Percentiles rank a stretch among this genome's conserved stretches.
Conservation (phyloP, 2,797 vertebrate genomes). For the Avahi laniger region DNA sequence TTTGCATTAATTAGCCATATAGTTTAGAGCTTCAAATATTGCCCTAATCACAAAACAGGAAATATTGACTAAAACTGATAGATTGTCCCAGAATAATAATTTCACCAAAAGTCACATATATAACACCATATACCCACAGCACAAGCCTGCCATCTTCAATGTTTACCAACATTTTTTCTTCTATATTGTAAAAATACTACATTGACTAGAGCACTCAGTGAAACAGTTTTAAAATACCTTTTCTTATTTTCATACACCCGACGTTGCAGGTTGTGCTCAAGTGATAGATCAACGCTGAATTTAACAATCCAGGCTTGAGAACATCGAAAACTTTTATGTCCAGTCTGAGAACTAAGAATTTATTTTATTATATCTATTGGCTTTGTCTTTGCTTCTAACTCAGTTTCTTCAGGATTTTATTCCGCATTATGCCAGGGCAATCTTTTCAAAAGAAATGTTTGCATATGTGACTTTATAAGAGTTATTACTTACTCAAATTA, state of each 20-base stretch:
- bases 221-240: background rate
- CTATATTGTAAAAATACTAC: background rate
- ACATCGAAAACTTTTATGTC: background rate
- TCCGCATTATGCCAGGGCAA: background rate
- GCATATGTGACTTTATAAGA: background rate
- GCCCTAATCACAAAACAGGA: background rate
- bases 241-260: background rate
- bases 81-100: background rate
- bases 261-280: background rate
- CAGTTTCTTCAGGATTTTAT: background rate
- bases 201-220: background rate
- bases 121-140: too few species aligned
- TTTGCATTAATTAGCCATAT: background rate
- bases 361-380: background rate
- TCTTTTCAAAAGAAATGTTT: background rate
- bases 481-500: background rate
- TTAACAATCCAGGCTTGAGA: background rate
- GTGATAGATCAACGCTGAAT: background rate
- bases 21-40: background rate
- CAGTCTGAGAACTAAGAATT: background rate
- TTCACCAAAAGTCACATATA: background rate
- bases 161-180: background rate
- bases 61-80: slow-evolving; percentile 13
- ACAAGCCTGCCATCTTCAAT: background rate
- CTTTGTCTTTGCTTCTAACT: background rate